These are phyloP conservation scores for Xenentodon cancila DNA, from an alignment of 2,797 vertebrate species.

Conservation along the genomic window DNA sequence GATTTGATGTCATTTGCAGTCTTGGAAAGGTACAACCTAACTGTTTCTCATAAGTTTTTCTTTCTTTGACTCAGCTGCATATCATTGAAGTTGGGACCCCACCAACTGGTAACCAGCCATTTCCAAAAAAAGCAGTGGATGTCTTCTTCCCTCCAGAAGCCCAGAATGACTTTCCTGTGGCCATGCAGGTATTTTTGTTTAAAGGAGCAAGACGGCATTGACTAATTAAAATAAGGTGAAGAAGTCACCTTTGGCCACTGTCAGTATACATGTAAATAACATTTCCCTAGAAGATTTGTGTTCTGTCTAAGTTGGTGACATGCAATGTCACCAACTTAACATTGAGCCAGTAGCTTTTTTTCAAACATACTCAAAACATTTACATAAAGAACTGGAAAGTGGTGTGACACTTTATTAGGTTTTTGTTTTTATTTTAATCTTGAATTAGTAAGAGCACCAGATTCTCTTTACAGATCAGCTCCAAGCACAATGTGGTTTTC, in stretches of 20 bases:
- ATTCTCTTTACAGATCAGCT: conserved; percentile 86
- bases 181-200: conserved; percentile 90
- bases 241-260: not conserved
- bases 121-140: conserved; percentile 99
- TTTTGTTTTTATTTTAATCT: not conserved
- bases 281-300: no score
- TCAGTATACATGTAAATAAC: not conserved
- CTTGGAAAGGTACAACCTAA: not conserved
- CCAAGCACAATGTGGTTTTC: conserved; percentile 97
- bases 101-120: conserved; percentile 95
- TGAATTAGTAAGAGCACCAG: not conserved
- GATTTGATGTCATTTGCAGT: not conserved
- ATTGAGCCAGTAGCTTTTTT: no score
- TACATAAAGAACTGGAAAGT: no score
- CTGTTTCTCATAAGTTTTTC: not conserved
- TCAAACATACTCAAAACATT: no score
- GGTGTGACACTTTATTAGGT: not conserved
- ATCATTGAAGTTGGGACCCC: conserved; percentile 99
- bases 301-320: no score
- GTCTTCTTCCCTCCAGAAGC: conserved; percentile 99
- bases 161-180: conserved; percentile 98
- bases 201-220: not conserved
- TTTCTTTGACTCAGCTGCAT: conserved; percentile 85
- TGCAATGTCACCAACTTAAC: no score
- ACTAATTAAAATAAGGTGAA: not conserved